Percentiles rank a stretch among this genome's conserved stretches.
phyloP scores from a whole-genome alignment of 2,888 invertebrate genomes.

The Nomada goodeniana region DNA sequence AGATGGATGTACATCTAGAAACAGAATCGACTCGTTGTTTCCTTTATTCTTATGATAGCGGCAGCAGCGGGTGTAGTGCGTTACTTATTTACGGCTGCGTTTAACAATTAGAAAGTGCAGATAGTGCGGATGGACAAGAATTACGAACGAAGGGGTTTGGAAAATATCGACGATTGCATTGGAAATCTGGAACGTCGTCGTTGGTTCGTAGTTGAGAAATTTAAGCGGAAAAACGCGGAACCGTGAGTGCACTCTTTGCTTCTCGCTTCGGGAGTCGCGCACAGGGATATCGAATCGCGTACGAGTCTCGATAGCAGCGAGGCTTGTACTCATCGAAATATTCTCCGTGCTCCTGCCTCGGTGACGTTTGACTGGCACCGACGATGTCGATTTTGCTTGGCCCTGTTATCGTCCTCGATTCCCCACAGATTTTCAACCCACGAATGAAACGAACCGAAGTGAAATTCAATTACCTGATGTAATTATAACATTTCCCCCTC shows the following conservation, averaged over 20 bases:
- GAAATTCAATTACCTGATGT: background rate
- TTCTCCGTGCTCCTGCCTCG: background rate
- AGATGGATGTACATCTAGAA: no score
- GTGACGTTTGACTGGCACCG: slow-evolving; percentile 14
- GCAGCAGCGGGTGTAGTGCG: no score
- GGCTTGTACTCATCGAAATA: slow-evolving; percentile 11
- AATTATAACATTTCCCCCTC: background rate
- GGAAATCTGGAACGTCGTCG: background rate
- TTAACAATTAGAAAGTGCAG: background rate
- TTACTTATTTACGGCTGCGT: no score
- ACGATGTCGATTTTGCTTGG: background rate
- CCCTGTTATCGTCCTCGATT: background rate
- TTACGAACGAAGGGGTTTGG: background rate
- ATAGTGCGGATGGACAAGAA: background rate
- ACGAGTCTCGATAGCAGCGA: background rate
- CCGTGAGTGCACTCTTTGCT: background rate
- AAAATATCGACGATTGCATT: slow-evolving; percentile 24
- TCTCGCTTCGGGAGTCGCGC: no score
- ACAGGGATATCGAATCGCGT: slow-evolving; percentile 15
- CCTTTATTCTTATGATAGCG: no score
- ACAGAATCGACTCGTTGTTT: no score
- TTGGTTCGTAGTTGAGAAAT: background rate
- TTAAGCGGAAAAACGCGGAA: background rate
- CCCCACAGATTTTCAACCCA: background rate
- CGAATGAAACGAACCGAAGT: background rate